Conservation (phyloP, 2,113 vertebrate species). For the Serinus canaria region DNA sequence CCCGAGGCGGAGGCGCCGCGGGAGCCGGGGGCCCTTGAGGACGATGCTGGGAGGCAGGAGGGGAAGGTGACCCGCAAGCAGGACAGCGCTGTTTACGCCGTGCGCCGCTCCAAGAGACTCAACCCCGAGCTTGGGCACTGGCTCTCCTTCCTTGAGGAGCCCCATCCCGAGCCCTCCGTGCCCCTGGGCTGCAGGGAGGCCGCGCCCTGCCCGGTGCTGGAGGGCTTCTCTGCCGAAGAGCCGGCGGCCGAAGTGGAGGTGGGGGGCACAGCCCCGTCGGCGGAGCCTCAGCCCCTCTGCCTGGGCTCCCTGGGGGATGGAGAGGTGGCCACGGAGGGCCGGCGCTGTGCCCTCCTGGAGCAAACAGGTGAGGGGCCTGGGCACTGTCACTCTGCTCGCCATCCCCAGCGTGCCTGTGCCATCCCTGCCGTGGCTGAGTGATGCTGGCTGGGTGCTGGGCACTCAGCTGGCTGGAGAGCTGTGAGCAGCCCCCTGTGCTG, state of each 20-base stretch:
- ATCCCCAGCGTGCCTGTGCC: accelerated
- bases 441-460: neutral
- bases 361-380: constrained; percentile 56
- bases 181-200: neutral
- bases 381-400: neutral
- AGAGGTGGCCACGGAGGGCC: constrained; percentile 55
- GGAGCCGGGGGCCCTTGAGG: constrained; percentile 35
- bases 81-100: constrained; percentile 73
- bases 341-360: constrained; percentile 22
- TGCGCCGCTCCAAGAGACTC: constrained; percentile 90
- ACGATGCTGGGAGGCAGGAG: neutral
- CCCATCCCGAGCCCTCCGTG: neutral
- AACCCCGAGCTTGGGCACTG: constrained; percentile 79
- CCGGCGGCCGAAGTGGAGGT: constrained; percentile 63
- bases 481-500: neutral
- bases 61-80: constrained; percentile 59
- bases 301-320: constrained; percentile 71
- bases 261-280: neutral
- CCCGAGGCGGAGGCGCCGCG: neutral
- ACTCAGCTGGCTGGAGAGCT: neutral
- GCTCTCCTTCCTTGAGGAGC: constrained; percentile 61
- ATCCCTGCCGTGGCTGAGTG: accelerated
- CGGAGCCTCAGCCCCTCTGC: constrained; percentile 71
- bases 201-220: neutral
- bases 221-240: constrained; percentile 41